Percentiles rank a stretch among this genome's conserved stretches.
Conservation (phyloP, 2,797 vertebrate species). For the Huso huso region DNA sequence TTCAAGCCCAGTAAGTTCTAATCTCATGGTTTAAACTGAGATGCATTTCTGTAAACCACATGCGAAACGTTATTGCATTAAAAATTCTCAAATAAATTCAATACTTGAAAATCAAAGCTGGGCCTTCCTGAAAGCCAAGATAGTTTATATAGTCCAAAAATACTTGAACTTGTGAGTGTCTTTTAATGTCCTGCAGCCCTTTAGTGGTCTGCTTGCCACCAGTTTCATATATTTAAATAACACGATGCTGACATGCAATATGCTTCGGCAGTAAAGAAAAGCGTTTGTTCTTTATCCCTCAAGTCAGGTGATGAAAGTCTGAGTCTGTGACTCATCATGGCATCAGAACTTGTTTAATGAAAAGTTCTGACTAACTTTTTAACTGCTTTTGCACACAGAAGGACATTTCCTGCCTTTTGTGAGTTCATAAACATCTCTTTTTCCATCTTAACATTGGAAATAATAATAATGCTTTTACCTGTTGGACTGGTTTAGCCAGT, state of each 20-base stretch:
- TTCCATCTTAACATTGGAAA: no score
- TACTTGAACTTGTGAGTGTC: conserved; percentile 11
- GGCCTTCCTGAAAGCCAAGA: no score
- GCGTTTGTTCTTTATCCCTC: neutral
- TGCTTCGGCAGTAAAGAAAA: neutral
- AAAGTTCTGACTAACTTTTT: conserved; percentile 19
- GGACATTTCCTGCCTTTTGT: no score
- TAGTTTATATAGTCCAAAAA: no score
- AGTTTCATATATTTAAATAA: neutral
- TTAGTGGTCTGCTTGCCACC: neutral
- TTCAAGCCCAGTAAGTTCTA: conserved; percentile 85
- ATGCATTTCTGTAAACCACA: neutral
- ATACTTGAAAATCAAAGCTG: no score
- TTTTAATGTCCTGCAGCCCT: conserved; percentile 9
- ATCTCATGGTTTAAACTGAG: neutral
- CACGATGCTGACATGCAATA: neutral
- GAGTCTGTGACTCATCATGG: conserved; percentile 26
- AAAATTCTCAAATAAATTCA: no score
- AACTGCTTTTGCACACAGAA: no score
- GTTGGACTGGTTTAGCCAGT: no score
- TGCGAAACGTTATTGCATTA: neutral
- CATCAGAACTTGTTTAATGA: conserved; percentile 16
- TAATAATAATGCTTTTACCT: no score
- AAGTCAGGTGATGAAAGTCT: conserved; percentile 1
- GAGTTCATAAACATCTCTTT: no score